These are phyloP conservation scores for Prosapia bicincta DNA, from an alignment of 2,888 invertebrate genomes.

Conservation along the genomic window DNA sequence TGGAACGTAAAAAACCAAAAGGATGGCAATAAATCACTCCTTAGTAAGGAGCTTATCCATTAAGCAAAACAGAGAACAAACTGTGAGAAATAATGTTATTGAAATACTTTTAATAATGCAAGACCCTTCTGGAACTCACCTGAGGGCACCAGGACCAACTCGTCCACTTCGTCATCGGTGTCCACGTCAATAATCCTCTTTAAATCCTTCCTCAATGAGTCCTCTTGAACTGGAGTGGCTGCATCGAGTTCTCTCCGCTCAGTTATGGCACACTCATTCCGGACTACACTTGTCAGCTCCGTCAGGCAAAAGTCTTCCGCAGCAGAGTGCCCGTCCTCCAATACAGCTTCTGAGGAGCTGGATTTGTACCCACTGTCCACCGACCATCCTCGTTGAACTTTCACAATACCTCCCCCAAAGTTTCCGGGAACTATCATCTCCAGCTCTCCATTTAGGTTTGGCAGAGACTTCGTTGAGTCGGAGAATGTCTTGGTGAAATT, in stretches of 20 bases:
- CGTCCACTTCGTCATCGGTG: constrained; percentile 19
- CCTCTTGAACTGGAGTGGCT: background rate
- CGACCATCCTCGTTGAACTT: constrained; percentile 32
- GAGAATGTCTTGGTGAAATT: background rate
- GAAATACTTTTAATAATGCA: too few relatives aligned
- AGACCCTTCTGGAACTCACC: constrained; percentile 16
- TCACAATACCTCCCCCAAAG: constrained; percentile 27
- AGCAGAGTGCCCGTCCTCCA: background rate
- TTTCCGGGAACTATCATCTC: constrained; percentile 19
- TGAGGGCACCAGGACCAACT: constrained; percentile 27
- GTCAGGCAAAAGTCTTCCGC: background rate
- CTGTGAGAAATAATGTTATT: too few relatives aligned
- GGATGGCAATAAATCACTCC: too few relatives aligned
- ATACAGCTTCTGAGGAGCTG: background rate
- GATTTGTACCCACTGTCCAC: constrained; percentile 30
- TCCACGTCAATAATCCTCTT: background rate
- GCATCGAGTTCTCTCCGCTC: background rate
- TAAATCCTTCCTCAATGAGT: background rate
- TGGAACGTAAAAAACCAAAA: too few relatives aligned
- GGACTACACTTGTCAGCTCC: background rate
- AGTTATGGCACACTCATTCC: background rate
- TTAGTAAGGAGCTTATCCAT: too few relatives aligned
- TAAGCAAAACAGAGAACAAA: too few relatives aligned
- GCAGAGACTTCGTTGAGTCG: background rate
- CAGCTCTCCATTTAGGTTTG: background rate